Evolutionary conservation across 2,113 vertebrate species (phyloP).

Genomic region (Brienomyrus longianalis): DNA sequence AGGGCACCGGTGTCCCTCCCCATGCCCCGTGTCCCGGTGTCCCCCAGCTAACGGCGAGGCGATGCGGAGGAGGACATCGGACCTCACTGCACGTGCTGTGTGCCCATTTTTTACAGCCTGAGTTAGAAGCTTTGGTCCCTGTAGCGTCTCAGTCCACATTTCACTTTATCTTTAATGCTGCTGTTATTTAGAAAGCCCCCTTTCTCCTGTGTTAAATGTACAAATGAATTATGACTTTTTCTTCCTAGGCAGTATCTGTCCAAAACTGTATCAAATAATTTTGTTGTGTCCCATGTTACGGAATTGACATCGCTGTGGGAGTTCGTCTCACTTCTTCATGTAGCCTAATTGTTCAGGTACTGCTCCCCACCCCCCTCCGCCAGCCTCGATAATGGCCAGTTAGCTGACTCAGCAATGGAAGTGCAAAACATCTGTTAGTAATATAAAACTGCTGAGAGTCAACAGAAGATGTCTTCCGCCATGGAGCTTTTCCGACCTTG

Average conservation of each 20-base stretch:
- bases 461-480: conserved; percentile 22
- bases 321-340: background rate
- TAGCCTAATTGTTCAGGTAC: background rate
- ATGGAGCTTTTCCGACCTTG: background rate
- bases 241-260: background rate
- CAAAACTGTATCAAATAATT: background rate
- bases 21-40: background rate
- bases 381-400: background rate
- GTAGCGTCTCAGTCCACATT: background rate
- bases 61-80: background rate
- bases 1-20: conserved; percentile 25
- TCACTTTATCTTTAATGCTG: background rate
- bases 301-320: background rate
- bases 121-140: background rate
- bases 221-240: background rate
- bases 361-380: background rate
- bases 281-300: background rate
- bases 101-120: background rate
- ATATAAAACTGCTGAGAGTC: conserved; percentile 23
- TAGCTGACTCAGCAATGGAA: conserved; percentile 27
- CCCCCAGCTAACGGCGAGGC: background rate
- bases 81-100: background rate
- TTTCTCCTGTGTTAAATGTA: background rate
- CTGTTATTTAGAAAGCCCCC: background rate
- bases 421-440: conserved; percentile 25